These are phyloP conservation scores for Cephalotes varians DNA, from an alignment of 2,888 invertebrate species.

Conservation along the genomic window DNA sequence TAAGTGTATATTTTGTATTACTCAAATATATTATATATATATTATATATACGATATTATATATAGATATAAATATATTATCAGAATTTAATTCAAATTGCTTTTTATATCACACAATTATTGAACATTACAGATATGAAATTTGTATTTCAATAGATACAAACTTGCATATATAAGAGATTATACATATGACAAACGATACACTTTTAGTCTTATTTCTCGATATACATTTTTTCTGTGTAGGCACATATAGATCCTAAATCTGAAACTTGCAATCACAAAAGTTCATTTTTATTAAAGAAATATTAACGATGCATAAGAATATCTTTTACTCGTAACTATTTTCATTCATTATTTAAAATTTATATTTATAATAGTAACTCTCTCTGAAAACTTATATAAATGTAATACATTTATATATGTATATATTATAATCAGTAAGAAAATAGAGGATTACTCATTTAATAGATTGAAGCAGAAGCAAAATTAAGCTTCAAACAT, in stretches of 20 bases:
- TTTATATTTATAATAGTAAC: constrained; percentile 13
- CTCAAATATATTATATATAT: constrained; percentile 47
- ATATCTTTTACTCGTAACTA: background rate
- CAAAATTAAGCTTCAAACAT: background rate
- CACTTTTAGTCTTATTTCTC: constrained; percentile 40
- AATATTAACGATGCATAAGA: constrained; percentile 7
- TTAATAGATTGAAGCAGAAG: constrained; percentile 23
- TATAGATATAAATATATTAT: constrained; percentile 57
- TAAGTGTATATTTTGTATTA: constrained; percentile 55
- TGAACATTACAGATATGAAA: constrained; percentile 37
- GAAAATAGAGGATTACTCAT: constrained; percentile 29
- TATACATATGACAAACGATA: constrained; percentile 23
- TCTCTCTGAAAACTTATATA: constrained; percentile 7
- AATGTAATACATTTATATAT: constrained; percentile 15
- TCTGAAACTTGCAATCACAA: constrained; percentile 23
- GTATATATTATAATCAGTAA: background rate
- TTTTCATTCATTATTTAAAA: background rate
- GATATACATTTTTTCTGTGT: constrained; percentile 30
- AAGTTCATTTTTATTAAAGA: constrained; percentile 24
- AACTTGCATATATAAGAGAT: constrained; percentile 5
- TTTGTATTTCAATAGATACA: constrained; percentile 29
- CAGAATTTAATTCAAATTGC: constrained; percentile 41
- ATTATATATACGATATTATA: constrained; percentile 39
- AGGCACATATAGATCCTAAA: constrained; percentile 26
- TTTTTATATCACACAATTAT: constrained; percentile 40